These are phyloP conservation scores for Azemiops feae DNA, from an alignment of 2,113 vertebrate genomes.

Conservation along the genomic window DNA sequence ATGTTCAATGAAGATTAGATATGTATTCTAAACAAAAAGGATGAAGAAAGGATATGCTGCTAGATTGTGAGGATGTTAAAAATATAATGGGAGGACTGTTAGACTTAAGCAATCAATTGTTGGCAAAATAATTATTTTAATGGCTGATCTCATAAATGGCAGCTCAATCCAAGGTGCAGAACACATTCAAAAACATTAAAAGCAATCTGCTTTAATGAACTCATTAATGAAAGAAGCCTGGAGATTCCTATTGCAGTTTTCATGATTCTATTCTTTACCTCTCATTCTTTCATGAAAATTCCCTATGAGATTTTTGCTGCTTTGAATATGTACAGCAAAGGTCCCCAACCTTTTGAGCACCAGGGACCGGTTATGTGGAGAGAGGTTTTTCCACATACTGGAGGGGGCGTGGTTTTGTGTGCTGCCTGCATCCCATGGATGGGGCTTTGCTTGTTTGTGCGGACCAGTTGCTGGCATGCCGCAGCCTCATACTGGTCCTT, in stretches of 20 bases:
- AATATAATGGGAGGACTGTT: background rate
- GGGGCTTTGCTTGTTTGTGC: no score
- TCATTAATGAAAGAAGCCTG: background rate
- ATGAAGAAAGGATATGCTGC: background rate
- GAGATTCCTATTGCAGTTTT: background rate
- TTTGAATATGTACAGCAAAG: background rate
- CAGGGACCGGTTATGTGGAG: no score
- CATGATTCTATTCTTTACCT: background rate
- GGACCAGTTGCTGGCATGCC: no score
- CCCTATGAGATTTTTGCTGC: background rate
- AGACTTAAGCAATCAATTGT: background rate
- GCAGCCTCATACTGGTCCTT: no score
- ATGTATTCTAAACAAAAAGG: background rate
- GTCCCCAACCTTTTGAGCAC: no score
- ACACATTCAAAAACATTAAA: background rate
- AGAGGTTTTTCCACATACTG: no score
- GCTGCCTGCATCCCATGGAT: no score
- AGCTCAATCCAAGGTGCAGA: background rate
- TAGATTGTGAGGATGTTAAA: background rate
- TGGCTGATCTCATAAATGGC: background rate
- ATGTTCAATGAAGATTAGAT: background rate
- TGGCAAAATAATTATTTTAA: background rate
- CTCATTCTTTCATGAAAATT: background rate
- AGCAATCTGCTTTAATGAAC: background rate
- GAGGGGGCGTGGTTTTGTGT: no score